These are phyloP conservation scores for Aplodontia rufa DNA, from an alignment of 2,113 vertebrate species.

Conservation along the genomic window DNA sequence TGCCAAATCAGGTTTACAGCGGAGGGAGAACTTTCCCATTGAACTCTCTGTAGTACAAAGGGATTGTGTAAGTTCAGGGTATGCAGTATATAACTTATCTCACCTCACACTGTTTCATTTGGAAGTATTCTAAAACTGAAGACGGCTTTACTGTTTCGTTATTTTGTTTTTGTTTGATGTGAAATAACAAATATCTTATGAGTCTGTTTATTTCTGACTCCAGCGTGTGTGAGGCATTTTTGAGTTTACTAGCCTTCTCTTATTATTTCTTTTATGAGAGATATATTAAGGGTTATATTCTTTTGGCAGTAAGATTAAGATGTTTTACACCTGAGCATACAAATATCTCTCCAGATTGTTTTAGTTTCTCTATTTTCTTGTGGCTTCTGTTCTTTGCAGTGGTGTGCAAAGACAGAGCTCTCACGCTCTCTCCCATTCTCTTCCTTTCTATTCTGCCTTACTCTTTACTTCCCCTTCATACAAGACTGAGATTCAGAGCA, in stretches of 20 bases:
- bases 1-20: not conserved
- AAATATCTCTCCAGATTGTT: not conserved
- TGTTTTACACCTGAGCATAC: not conserved
- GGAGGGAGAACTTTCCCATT: not conserved
- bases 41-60: not conserved
- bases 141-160: not conserved
- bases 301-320: not conserved
- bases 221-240: not conserved
- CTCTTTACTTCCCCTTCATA: no score
- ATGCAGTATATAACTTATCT: not conserved
- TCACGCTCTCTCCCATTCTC: no score
- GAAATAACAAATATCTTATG: not conserved
- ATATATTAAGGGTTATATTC: not conserved
- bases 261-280: slow-evolving; percentile 21
- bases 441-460: no score
- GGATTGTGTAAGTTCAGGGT: not conserved
- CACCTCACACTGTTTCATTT: not conserved
- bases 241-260: not conserved
- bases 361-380: not conserved
- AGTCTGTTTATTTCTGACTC: not conserved
- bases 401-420: no score
- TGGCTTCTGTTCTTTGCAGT: not conserved
- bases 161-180: not conserved
- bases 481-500: no score
- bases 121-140: not conserved